A percentile compares a stretch with the other conserved stretches of the same genome.
Evolutionary conservation across 92 coral and sea anemone species (phyloP).

Genomic region (Diadumene lineata): DNA sequence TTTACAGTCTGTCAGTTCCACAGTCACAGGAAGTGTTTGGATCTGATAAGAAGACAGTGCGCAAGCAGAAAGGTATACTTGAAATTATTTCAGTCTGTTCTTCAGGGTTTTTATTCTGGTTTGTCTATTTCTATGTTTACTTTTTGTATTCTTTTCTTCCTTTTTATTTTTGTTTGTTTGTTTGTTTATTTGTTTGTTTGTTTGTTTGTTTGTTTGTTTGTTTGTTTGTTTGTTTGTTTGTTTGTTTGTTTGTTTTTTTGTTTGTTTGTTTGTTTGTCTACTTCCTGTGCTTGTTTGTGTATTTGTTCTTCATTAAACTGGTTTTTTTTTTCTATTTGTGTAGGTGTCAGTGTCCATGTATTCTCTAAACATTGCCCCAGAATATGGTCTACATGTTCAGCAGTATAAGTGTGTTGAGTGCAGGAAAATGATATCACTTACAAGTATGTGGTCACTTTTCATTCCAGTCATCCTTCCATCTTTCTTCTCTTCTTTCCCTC

Average conservation of each 20-base stretch:
- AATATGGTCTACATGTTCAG: constrained; percentile 80
- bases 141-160: too few relatives aligned
- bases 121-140: not conserved
- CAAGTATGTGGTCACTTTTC: constrained; percentile 63
- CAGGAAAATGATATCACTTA: constrained; percentile 76
- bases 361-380: constrained; percentile 78
- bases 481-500: not conserved
- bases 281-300: not conserved
- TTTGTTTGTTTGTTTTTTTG: not conserved
- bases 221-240: not conserved
- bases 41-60: constrained; percentile 92
- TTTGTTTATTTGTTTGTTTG: not conserved
- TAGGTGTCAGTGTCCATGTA: constrained; percentile 78
- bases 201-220: not conserved
- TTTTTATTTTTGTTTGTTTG: not conserved
- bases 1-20: constrained; percentile 86
- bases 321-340: not conserved
- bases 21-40: constrained; percentile 88
- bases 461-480: not conserved
- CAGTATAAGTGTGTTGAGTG: constrained; percentile 98
- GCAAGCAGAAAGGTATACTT: constrained; percentile 78
- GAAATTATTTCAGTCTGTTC: too few relatives aligned
- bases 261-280: not conserved
- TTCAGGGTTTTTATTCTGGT: not conserved
- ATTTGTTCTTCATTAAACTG: too few relatives aligned